phyloP scores from a whole-genome alignment of 2,113 vertebrate species.

The Mus musculus region DNA sequence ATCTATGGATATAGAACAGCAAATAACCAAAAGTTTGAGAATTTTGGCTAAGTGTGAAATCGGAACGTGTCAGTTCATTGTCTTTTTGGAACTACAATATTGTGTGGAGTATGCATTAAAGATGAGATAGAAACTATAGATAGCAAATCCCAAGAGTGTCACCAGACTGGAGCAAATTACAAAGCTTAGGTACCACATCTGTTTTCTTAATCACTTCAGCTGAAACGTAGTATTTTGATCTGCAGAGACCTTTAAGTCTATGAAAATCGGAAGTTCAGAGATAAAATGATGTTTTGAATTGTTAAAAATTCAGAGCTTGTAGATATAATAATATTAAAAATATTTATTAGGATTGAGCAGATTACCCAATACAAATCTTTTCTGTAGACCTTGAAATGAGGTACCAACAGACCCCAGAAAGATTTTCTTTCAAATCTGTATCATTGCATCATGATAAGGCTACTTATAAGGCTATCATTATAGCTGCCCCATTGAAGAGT shows the following conservation, averaged over 20 bases:
- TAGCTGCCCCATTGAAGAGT: not conserved
- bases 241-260: not conserved
- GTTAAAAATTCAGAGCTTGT: not conserved
- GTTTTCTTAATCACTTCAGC: not conserved
- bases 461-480: not conserved
- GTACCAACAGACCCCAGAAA: not conserved
- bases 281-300: not conserved
- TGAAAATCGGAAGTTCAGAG: not conserved
- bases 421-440: no score
- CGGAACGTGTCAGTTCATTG: not conserved
- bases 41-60: slow-evolving; percentile 46
- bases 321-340: not conserved
- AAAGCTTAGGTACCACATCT: not conserved
- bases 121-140: not conserved
- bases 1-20: fast-evolving
- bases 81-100: not conserved
- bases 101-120: not conserved
- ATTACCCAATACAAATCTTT: not conserved
- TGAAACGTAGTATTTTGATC: not conserved
- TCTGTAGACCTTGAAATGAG: not conserved
- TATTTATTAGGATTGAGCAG: not conserved
- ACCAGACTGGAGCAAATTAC: not conserved
- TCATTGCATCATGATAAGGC: no score
- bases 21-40: not conserved
- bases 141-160: not conserved